These are phyloP conservation scores for Atta cephalotes DNA, from an alignment of 1,140 invertebrate species.

Conservation along the genomic window DNA sequence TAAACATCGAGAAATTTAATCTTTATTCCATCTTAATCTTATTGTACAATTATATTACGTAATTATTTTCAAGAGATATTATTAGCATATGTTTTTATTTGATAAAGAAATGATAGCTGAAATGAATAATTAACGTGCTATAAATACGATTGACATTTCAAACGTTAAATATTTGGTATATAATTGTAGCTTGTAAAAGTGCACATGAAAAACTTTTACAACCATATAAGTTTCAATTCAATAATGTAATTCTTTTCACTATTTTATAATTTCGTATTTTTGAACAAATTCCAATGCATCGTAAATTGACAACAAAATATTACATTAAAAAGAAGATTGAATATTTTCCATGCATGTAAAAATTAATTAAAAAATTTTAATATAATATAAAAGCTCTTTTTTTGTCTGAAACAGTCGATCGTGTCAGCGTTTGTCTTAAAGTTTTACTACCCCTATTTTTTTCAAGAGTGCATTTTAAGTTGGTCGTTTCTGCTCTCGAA, in stretches of 20 bases:
- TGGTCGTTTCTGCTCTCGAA: slow-evolving; percentile 45
- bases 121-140: background rate
- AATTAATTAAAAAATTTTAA: background rate
- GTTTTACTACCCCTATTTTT: slow-evolving; percentile 17
- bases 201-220: background rate
- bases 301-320: background rate
- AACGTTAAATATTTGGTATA: background rate
- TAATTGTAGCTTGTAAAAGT: slow-evolving; percentile 6
- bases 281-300: background rate
- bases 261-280: background rate
- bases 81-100: background rate
- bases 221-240: background rate
- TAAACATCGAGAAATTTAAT: background rate
- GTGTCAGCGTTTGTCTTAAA: slow-evolving; percentile 37
- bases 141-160: background rate
- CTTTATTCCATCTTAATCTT: background rate
- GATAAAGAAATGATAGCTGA: background rate
- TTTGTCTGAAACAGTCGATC: background rate
- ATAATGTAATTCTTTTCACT: background rate
- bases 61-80: background rate
- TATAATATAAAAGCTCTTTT: background rate
- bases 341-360: background rate
- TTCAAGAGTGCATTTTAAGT: slow-evolving; percentile 21
- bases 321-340: background rate
- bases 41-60: background rate